A percentile compares a stretch with the other conserved stretches of the same genome.
Conservation (phyloP, 2,113 vertebrate genomes). For the Elgaria multicarinata region DNA sequence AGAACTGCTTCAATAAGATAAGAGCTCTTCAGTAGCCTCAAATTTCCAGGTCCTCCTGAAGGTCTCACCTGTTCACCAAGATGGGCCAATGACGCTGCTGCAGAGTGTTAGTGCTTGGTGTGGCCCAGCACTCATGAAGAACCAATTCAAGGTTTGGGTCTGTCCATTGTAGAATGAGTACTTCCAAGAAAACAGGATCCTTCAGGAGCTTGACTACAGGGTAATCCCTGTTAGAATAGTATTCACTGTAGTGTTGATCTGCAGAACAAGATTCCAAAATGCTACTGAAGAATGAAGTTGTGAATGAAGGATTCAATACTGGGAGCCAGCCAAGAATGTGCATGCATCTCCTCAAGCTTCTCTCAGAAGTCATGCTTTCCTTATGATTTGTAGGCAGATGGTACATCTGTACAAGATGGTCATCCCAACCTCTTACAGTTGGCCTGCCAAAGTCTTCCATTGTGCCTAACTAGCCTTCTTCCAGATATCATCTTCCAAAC, state of each 20-base stretch:
- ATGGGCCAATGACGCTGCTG: conserved; percentile 72
- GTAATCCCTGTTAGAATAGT: conserved; percentile 58
- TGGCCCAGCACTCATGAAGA: conserved; percentile 77
- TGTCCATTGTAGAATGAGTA: conserved; percentile 68
- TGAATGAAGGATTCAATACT: neutral
- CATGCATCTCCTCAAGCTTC: neutral
- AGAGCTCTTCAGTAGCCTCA: fast-evolving
- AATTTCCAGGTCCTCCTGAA: fast-evolving
- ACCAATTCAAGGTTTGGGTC: conserved; percentile 68
- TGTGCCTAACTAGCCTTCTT: neutral
- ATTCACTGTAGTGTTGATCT: conserved; percentile 70
- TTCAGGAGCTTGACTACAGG: conserved; percentile 65
- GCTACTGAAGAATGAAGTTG: neutral
- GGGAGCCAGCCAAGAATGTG: neutral
- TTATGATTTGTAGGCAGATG: neutral
- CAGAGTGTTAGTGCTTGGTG: conserved; percentile 57
- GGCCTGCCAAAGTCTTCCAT: neutral
- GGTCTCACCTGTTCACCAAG: conserved; percentile 58
- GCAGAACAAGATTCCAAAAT: neutral
- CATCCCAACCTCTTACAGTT: neutral
- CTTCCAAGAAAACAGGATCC: conserved; percentile 76
- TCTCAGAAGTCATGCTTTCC: neutral
- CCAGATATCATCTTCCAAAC: neutral
- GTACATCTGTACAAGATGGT: neutral
- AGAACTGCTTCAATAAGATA: conserved; percentile 15